Evolutionary conservation across 2,888 invertebrate species (phyloP).

Genomic region (Hedya salicella): DNA sequence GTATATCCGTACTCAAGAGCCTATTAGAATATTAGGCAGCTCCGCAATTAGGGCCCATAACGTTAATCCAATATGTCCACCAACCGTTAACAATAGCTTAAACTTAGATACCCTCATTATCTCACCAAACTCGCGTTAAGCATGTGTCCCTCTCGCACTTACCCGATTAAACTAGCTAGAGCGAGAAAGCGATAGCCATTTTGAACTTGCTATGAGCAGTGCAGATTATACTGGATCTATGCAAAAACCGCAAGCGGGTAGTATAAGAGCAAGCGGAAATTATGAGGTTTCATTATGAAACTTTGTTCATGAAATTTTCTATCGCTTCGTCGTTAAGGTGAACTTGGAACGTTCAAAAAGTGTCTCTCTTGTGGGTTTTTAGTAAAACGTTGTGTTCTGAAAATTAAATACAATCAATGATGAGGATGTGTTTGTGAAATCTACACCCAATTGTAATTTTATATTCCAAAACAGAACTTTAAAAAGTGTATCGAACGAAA

Average conservation of each 20-base stretch:
- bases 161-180: neutral
- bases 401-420: too few species aligned
- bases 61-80: slow-evolving; percentile 35
- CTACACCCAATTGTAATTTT: too few species aligned
- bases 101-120: slow-evolving; percentile 33
- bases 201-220: neutral
- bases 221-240: slow-evolving; percentile 6
- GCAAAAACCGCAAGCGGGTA: slow-evolving; percentile 5
- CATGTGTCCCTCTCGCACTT: slow-evolving; percentile 25
- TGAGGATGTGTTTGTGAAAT: too few species aligned
- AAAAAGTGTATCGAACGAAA: too few species aligned
- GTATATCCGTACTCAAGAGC: too few species aligned
- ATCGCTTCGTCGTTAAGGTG: slow-evolving; percentile 1
- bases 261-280: neutral
- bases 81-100: slow-evolving; percentile 28
- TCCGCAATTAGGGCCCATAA: slow-evolving; percentile 23
- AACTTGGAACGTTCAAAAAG: neutral
- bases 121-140: slow-evolving; percentile 38
- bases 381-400: neutral
- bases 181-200: slow-evolving; percentile 11
- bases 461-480: too few species aligned
- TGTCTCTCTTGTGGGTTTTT: neutral
- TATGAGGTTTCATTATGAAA: neutral
- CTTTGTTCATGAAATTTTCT: slow-evolving; percentile 7
- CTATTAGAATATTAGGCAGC: slow-evolving; percentile 3